A percentile compares a stretch with the other conserved stretches of the same genome.
phyloP scores from a whole-genome alignment of 2,113 vertebrate species.

The Crotalus horridus region DNA sequence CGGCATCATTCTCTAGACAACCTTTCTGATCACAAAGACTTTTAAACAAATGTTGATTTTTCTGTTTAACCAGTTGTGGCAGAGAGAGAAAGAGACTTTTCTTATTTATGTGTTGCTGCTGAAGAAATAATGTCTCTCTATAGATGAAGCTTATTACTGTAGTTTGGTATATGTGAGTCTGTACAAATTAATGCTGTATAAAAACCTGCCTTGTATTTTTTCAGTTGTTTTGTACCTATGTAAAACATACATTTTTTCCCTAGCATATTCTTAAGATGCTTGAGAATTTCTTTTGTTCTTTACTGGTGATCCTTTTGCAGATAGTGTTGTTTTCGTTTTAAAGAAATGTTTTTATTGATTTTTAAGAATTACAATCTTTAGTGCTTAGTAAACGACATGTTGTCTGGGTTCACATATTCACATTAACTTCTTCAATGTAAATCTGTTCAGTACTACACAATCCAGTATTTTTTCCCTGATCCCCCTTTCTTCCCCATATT shows the following conservation, averaged over 20 bases:
- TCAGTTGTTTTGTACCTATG: not conserved
- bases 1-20: not conserved
- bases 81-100: constrained; percentile 1
- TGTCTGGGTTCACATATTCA: too few relatives aligned
- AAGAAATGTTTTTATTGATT: too few relatives aligned
- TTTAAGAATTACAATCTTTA: too few relatives aligned
- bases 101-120: not conserved
- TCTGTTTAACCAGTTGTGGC: not conserved
- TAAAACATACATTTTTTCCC: not conserved
- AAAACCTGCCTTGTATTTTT: not conserved
- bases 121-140: not conserved
- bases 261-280: not conserved
- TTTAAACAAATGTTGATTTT: not conserved
- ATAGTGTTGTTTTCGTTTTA: too few relatives aligned
- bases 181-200: not conserved
- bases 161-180: not conserved
- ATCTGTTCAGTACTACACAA: too few relatives aligned
- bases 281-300: not conserved
- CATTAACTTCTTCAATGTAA: too few relatives aligned
- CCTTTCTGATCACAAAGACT: not conserved
- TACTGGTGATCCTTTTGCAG: not conserved
- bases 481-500: too few relatives aligned
- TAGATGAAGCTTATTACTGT: not conserved
- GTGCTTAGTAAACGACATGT: too few relatives aligned
- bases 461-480: too few relatives aligned